phyloP scores from a whole-genome alignment of 92 coral and sea anemone species.

The Siderastrea radians region DNA sequence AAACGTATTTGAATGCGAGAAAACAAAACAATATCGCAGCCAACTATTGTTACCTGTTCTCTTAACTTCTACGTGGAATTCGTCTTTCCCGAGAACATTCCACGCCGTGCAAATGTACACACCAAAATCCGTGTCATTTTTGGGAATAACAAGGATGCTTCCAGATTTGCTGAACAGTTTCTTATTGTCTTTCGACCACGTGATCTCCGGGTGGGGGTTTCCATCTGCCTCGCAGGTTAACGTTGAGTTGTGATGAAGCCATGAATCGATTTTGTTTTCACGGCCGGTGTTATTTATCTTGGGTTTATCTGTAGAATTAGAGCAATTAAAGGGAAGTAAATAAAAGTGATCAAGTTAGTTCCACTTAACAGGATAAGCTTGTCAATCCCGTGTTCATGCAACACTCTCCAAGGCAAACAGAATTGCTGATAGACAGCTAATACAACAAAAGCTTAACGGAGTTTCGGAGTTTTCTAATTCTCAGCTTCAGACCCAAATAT shows the following conservation, averaged over 20 bases:
- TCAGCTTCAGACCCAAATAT: too few species aligned
- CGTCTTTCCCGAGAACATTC: slow-evolving; percentile 31
- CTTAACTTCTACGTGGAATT: slow-evolving; percentile 1
- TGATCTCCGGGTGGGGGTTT: slow-evolving; percentile 49
- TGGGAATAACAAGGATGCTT: slow-evolving; percentile 5
- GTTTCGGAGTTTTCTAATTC: too few species aligned
- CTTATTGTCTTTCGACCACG: slow-evolving; percentile 31
- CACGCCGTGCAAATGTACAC: slow-evolving; percentile 34
- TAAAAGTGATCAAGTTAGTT: too few species aligned
- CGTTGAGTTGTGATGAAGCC: slow-evolving; percentile 18
- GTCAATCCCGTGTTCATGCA: too few species aligned
- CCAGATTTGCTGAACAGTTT: background rate
- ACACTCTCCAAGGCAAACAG: too few species aligned
- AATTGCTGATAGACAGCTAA: too few species aligned
- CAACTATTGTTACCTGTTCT: slow-evolving; percentile 41
- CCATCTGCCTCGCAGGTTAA: slow-evolving; percentile 43
- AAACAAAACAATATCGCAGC: too few species aligned
- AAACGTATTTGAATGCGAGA: too few species aligned
- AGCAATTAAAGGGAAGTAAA: too few species aligned
- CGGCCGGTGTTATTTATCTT: background rate
- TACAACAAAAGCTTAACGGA: too few species aligned
- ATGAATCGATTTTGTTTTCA: background rate
- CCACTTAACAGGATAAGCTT: too few species aligned
- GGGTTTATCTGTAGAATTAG: slow-evolving; percentile 18
- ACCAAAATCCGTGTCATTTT: slow-evolving; percentile 46